Evolutionary conservation across 2,113 vertebrate genomes (phyloP).

Genomic region (Brachyhypopomus gauderio): DNA sequence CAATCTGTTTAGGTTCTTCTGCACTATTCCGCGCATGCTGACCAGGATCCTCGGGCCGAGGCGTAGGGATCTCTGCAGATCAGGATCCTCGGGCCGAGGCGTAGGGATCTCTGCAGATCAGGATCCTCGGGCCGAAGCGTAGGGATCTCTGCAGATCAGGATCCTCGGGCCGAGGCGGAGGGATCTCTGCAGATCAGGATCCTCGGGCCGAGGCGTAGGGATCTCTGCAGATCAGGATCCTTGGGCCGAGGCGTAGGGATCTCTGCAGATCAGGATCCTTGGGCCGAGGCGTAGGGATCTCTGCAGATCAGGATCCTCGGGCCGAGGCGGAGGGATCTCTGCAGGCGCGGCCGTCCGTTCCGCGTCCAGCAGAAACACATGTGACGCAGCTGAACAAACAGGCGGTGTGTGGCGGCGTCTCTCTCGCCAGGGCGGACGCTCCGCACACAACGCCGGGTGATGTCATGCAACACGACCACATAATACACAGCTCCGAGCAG

Average conservation of each 20-base stretch:
- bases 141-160: no score
- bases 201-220: no score
- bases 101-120: no score
- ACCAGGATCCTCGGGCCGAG: not conserved
- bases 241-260: no score
- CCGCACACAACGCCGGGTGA: constrained; percentile 35
- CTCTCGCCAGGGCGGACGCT: constrained; percentile 20
- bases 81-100: no score
- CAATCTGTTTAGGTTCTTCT: not conserved
- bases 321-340: not conserved
- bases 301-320: no score
- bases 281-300: no score
- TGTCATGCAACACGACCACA: constrained; percentile 47
- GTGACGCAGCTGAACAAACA: constrained; percentile 48
- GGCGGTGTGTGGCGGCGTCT: constrained; percentile 4
- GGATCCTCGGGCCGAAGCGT: no score
- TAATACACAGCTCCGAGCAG: constrained; percentile 5
- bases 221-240: no score
- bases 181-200: no score
- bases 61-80: not conserved
- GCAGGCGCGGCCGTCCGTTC: not conserved
- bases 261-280: no score
- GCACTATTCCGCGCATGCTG: not conserved
- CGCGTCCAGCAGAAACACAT: constrained; percentile 1
- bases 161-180: no score